Conservation (phyloP, 2,113 vertebrate genomes). For the Cromileptes altivelis region DNA sequence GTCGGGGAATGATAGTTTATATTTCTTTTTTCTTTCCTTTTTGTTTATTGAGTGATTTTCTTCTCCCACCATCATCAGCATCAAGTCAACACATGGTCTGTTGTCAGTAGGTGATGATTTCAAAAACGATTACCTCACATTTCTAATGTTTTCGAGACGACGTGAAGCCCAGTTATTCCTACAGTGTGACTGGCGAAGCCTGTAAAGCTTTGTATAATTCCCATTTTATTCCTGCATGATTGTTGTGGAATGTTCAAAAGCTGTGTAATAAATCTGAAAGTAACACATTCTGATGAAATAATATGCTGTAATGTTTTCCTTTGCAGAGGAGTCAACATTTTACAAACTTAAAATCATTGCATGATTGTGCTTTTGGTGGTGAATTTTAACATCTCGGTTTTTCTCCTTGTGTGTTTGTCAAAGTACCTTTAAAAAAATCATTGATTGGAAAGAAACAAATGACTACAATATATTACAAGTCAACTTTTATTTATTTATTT, state of each 20-base stretch:
- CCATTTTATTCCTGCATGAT: conserved; percentile 82
- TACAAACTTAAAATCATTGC: too few species aligned
- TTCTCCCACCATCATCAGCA: conserved; percentile 9
- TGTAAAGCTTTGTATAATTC: conserved; percentile 67
- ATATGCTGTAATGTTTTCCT: not conserved
- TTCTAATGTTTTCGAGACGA: conserved; percentile 54
- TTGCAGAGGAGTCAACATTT: not conserved
- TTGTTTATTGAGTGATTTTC: not conserved
- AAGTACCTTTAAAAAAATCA: not conserved
- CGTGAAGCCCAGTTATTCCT: conserved; percentile 50
- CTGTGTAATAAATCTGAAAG: conserved; percentile 82
- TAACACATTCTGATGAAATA: conserved; percentile 27
- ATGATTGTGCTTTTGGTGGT: too few species aligned
- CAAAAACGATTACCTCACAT: conserved; percentile 47
- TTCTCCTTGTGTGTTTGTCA: not conserved
- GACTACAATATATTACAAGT: too few species aligned
- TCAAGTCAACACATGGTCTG: conserved; percentile 23
- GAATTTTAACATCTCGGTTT: too few species aligned
- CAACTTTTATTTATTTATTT: not conserved
- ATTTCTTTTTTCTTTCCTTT: not conserved
- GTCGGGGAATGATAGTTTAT: not conserved
- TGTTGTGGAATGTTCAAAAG: conserved; percentile 81
- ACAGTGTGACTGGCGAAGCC: conserved; percentile 53
- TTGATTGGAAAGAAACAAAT: too few species aligned
- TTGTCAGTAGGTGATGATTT: conserved; percentile 33